Evolutionary conservation across 1,140 invertebrate genomes (phyloP).

Genomic region (Drosophila cardini): DNA sequence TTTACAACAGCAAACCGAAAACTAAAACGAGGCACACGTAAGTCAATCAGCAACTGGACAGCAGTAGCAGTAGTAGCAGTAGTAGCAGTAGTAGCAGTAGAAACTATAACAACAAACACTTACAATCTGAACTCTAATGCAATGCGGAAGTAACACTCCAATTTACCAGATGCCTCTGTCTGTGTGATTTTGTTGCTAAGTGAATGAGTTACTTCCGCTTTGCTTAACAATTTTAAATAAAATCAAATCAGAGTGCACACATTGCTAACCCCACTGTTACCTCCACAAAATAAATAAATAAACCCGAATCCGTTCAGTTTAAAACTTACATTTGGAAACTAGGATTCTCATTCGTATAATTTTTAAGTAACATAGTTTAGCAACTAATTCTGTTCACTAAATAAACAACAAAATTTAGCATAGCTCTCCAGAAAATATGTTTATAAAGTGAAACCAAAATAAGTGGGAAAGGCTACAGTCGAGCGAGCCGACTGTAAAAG

Average conservation of each 20-base stretch:
- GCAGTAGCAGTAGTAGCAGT: constrained; percentile 30
- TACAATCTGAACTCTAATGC: constrained; percentile 73
- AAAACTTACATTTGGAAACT: too few relatives aligned
- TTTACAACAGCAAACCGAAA: constrained; percentile 65
- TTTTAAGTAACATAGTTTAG: background rate
- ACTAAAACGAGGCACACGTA: constrained; percentile 76
- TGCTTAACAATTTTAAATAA: constrained; percentile 78
- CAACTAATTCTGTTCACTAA: background rate
- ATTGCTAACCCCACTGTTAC: too few relatives aligned
- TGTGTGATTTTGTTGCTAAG: constrained; percentile 72
- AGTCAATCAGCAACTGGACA: constrained; percentile 75
- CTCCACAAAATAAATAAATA: too few relatives aligned
- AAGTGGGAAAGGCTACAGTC: too few relatives aligned
- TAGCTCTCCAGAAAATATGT: background rate
- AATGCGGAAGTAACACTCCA: constrained; percentile 82
- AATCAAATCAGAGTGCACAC: constrained; percentile 56
- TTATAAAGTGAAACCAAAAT: too few relatives aligned
- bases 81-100: constrained; percentile 3
- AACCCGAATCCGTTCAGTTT: too few relatives aligned
- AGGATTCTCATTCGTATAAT: background rate
- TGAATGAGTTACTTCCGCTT: constrained; percentile 80
- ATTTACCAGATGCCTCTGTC: constrained; percentile 47
- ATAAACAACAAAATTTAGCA: constrained; percentile 1
- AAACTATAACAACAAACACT: constrained; percentile 19
- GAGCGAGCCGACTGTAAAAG: too few relatives aligned